These are phyloP conservation scores for Anarrhichthys ocellatus DNA, from an alignment of 2,113 vertebrate species.

Conservation along the genomic window DNA sequence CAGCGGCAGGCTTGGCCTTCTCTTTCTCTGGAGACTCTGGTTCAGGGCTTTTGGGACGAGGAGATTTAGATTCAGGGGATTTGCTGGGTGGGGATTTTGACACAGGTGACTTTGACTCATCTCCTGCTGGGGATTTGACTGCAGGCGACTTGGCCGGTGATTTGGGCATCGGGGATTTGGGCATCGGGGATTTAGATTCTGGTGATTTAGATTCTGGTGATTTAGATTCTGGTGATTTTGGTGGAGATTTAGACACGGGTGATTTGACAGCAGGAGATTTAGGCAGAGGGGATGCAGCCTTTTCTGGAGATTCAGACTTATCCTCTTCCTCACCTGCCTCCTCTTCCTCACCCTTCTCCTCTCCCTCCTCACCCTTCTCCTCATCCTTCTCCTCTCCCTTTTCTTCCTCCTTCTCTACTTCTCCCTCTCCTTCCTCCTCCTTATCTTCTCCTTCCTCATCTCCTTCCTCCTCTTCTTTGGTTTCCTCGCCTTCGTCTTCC, in stretches of 20 bases:
- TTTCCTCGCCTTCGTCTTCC: conserved; percentile 24
- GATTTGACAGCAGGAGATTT: conserved; percentile 65
- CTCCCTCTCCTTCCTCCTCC: conserved; percentile 6
- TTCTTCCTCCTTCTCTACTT: conserved; percentile 40
- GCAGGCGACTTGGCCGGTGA: conserved; percentile 59
- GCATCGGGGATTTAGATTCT: conserved; percentile 68
- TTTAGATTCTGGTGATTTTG: conserved; percentile 69
- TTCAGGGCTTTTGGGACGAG: conserved; percentile 72
- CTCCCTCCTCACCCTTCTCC: conserved; percentile 36
- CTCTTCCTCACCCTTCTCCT: conserved; percentile 49
- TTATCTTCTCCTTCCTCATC: conserved; percentile 41
- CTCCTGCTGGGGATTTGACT: conserved; percentile 54
- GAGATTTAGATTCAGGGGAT: conserved; percentile 69
- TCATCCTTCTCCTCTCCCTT: conserved; percentile 34
- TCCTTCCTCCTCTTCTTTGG: conserved; percentile 33
- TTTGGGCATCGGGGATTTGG: neutral
- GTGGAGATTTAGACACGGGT: conserved; percentile 58
- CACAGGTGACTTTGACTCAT: neutral
- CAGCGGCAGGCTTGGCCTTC: conserved; percentile 47
- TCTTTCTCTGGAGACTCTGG: conserved; percentile 77
- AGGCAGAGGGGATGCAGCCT: conserved; percentile 28
- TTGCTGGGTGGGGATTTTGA: conserved; percentile 70
- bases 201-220: conserved; percentile 71
- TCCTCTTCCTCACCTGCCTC: conserved; percentile 54
- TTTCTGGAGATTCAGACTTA: conserved; percentile 47